Percentiles rank a stretch among this genome's conserved stretches.
These are phyloP conservation scores for Orthosia gothica DNA, from an alignment of 2,888 invertebrate genomes.

Conservation along the genomic window DNA sequence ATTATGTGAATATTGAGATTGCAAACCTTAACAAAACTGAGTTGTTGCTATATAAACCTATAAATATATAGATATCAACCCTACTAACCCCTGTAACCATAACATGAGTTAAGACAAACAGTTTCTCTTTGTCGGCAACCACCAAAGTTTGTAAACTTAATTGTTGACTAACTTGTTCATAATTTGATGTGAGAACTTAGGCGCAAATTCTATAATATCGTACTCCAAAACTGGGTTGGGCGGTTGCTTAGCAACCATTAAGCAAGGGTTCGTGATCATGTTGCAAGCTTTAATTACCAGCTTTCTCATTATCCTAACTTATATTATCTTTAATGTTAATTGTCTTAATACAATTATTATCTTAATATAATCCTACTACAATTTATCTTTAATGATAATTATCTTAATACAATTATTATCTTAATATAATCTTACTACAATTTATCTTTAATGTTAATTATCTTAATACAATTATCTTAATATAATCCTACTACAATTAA, in stretches of 20 bases:
- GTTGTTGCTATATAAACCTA: background rate
- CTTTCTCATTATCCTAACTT: background rate
- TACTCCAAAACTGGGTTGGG: background rate
- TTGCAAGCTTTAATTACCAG: background rate
- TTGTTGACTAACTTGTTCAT: slow-evolving; percentile 37
- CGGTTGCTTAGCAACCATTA: background rate
- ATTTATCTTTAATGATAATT: too few relatives aligned
- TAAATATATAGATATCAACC: background rate
- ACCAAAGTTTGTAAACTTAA: slow-evolving; percentile 35
- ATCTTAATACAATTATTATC: too few relatives aligned
- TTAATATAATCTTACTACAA: too few relatives aligned
- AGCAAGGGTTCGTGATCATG: background rate
- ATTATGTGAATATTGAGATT: too few relatives aligned
- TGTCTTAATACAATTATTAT: too few relatives aligned
- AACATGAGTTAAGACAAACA: slow-evolving; percentile 16
- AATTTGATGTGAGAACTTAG: slow-evolving; percentile 22
- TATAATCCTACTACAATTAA: too few relatives aligned
- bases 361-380: too few relatives aligned
- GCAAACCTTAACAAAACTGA: too few relatives aligned
- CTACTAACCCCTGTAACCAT: background rate
- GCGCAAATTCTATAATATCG: slow-evolving; percentile 19
- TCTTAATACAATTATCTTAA: too few relatives aligned
- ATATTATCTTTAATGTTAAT: too few relatives aligned
- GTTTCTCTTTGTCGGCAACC: slow-evolving; percentile 23
- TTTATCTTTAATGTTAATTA: too few relatives aligned